Base-by-base conservation (phyloP, 2,888 invertebrate species). In the Sinohyriopsis cumingii region DNA sequence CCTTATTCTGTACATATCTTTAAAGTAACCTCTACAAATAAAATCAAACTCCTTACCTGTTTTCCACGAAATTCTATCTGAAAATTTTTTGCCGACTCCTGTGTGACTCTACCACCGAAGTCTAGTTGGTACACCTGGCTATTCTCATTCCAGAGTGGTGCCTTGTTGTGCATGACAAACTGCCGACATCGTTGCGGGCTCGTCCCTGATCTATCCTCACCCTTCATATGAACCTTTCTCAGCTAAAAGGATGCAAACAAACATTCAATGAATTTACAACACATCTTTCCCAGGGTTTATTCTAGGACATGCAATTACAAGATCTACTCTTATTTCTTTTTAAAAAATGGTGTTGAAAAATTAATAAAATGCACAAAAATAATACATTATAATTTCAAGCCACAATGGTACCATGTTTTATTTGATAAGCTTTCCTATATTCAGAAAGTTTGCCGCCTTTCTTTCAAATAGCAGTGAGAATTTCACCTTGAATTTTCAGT, bases 51-150 rank as follows among this genome's bases (percentile, higher is more conserved):
- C 59, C 68, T 53, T 64, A 97, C 98, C 94, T 98, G 98, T 91
- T 96, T 96, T 77, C 96, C 97, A 82, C 95, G 93, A 90, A 96
- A 97, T 91, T 98, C 98, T 71, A 99, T 98, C 92, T 99, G 99
- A 91, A 99, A 99, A 92, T 99, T 99, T 91, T 99, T 99, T 22
- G 99, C 99, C 60, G 98, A 98, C 90, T 99, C 99, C 91, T 99
- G 99, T 5, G 99, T 99, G 72, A 99, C 99, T 79, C 99, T 92
- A 19, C 99, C 99, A 6, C 99, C 99, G 91, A 99, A 99, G 91
- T 99, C 99, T 61, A 99, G 92, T 89, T 99, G 99, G 91, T 99
- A 99, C 20, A 99, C 99, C 91, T 99, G 99, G 89, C 96, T 97
- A 91, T 95, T 96, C 91, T 99, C 99, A 90, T 99, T 99, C 99